Evolutionary conservation across 2,113 vertebrate species (phyloP).

Genomic region (Poicephalus gulielmi): DNA sequence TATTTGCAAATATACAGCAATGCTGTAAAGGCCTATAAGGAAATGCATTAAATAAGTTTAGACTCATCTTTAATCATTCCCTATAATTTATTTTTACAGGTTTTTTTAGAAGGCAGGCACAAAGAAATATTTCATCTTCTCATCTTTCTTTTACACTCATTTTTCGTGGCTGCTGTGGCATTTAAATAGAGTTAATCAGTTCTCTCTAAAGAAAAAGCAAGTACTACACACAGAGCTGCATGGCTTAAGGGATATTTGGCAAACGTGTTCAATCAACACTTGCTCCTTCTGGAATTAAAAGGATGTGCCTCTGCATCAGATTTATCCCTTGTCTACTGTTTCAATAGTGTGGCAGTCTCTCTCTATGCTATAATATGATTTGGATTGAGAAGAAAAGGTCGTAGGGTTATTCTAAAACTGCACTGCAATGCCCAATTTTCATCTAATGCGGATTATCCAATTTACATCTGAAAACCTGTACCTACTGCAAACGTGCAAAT

Average conservation of each 20-base stretch:
- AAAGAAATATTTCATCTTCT: background rate
- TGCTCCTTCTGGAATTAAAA: conserved; percentile 14
- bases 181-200: conserved; percentile 45
- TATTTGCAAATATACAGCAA: background rate
- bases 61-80: background rate
- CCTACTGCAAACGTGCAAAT: background rate
- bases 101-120: background rate
- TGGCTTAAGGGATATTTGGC: conserved; percentile 14
- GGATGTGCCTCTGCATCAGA: conserved; percentile 32
- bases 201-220: conserved; percentile 39
- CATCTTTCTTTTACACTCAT: background rate
- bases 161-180: background rate
- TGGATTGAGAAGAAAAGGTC: background rate
- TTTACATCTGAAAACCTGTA: conserved; percentile 24
- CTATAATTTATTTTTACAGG: background rate
- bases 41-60: background rate
- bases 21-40: background rate
- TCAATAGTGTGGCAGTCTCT: background rate
- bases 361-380: background rate
- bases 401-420: background rate
- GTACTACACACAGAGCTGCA: conserved; percentile 6
- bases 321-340: background rate
- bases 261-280: conserved; percentile 53
- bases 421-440: background rate
- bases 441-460: conserved; percentile 3